Conservation (phyloP, 2,888 invertebrate genomes). For the Oscheius sp. region DNA sequence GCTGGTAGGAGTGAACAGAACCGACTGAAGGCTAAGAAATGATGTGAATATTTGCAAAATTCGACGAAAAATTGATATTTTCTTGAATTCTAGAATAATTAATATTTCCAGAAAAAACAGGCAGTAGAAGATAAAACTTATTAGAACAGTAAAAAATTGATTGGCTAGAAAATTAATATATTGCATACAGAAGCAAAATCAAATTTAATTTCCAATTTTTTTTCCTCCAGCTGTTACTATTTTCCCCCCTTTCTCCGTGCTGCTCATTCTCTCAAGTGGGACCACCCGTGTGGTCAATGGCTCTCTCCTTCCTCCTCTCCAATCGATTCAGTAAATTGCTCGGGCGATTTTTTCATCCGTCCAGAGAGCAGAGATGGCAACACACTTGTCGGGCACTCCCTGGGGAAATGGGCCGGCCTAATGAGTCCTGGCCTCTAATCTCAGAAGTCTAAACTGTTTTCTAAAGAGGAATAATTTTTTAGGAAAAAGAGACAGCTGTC, state of each 20-base stretch:
- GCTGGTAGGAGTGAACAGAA: background rate
- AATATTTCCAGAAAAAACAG: too few relatives aligned
- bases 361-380: background rate
- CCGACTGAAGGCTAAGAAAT: background rate
- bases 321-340: background rate
- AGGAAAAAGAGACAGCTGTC: too few relatives aligned
- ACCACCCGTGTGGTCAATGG: background rate
- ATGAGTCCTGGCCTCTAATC: slow-evolving; percentile 10
- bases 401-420: background rate
- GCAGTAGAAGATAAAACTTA: too few relatives aligned
- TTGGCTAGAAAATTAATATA: too few relatives aligned
- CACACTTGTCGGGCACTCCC: too few relatives aligned
- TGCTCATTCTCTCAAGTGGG: background rate
- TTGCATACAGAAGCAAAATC: too few relatives aligned
- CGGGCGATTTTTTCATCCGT: background rate
- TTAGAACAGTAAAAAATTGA: too few relatives aligned
- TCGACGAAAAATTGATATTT: background rate
- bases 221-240: background rate
- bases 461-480: too few relatives aligned
- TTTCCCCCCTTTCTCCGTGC: background rate
- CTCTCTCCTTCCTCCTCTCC: background rate
- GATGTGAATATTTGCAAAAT: background rate
- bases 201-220: background rate
- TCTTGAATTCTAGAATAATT: background rate
- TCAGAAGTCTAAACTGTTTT: too few relatives aligned